These are phyloP conservation scores for Heliothis virescens DNA, from an alignment of 1,140 invertebrate species.

Conservation along the genomic window DNA sequence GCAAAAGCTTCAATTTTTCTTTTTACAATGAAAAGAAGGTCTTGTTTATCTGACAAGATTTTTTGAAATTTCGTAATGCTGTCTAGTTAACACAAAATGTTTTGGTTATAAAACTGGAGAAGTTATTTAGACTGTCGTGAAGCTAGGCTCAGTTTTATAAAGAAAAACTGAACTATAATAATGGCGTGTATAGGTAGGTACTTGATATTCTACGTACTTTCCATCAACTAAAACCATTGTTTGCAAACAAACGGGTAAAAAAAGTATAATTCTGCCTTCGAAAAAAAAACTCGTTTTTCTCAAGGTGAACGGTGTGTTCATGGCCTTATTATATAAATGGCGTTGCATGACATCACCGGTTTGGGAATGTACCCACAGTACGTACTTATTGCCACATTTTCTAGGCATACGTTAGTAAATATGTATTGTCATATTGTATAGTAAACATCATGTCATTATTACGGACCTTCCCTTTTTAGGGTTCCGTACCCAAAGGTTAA, in stretches of 20 bases:
- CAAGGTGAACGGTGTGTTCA: conserved; percentile 55
- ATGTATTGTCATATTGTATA: too few relatives aligned
- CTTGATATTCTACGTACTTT: background rate
- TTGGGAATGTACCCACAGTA: conserved; percentile 6
- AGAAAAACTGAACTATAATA: too few relatives aligned
- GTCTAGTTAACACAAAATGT: too few relatives aligned
- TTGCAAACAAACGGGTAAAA: conserved; percentile 19
- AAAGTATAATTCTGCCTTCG: background rate
- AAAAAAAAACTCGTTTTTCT: conserved; percentile 8
- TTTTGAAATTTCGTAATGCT: too few relatives aligned
- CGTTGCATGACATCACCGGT: conserved; percentile 58
- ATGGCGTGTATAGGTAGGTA: background rate
- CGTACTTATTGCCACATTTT: background rate
- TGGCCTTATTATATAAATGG: conserved; percentile 68
- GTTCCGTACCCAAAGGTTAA: too few relatives aligned
- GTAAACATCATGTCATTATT: too few relatives aligned
- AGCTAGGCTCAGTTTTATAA: too few relatives aligned
- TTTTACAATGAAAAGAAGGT: too few relatives aligned
- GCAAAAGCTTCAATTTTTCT: background rate
- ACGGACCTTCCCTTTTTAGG: too few relatives aligned
- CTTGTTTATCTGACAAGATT: too few relatives aligned
- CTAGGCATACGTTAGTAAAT: background rate
- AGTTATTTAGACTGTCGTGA: too few relatives aligned
- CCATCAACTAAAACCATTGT: conserved; percentile 26
- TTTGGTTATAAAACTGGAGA: too few relatives aligned